Conservation (phyloP, 2,888 invertebrate genomes). For the Anoplius nigerrimus region DNA sequence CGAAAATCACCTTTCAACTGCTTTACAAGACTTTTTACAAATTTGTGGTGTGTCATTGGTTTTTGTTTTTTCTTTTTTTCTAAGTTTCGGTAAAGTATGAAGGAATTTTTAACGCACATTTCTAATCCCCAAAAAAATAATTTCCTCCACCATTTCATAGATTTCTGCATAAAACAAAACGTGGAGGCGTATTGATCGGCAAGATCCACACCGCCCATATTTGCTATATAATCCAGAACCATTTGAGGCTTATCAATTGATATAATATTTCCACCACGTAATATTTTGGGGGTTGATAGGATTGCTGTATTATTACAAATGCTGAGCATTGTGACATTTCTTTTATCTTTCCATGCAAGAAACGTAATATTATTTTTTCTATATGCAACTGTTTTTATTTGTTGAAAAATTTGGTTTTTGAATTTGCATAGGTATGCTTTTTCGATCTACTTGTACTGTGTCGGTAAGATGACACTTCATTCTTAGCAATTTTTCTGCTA, state of each 20-base stretch:
- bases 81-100: constrained; percentile 43
- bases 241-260: constrained; percentile 27
- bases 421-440: constrained; percentile 26
- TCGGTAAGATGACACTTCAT: constrained; percentile 39
- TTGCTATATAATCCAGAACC: constrained; percentile 32
- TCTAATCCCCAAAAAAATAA: constrained; percentile 55
- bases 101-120: constrained; percentile 44
- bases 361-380: constrained; percentile 22
- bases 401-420: constrained; percentile 27
- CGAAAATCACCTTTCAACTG: constrained; percentile 42
- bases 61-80: constrained; percentile 36
- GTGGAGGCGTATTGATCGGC: constrained; percentile 51
- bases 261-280: constrained; percentile 20
- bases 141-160: constrained; percentile 57
- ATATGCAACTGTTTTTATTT: constrained; percentile 30
- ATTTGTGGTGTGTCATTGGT: constrained; percentile 42
- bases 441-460: constrained; percentile 30
- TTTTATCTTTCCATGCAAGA: constrained; percentile 34
- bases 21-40: constrained; percentile 36
- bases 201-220: constrained; percentile 53
- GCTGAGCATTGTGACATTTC: constrained; percentile 24
- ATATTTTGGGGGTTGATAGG: constrained; percentile 19
- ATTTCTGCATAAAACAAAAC: constrained; percentile 53
- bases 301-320: constrained; percentile 7
- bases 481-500: constrained; percentile 44